Conservation (phyloP, 1,140 invertebrate species). For the Sinonovacula constricta region DNA sequence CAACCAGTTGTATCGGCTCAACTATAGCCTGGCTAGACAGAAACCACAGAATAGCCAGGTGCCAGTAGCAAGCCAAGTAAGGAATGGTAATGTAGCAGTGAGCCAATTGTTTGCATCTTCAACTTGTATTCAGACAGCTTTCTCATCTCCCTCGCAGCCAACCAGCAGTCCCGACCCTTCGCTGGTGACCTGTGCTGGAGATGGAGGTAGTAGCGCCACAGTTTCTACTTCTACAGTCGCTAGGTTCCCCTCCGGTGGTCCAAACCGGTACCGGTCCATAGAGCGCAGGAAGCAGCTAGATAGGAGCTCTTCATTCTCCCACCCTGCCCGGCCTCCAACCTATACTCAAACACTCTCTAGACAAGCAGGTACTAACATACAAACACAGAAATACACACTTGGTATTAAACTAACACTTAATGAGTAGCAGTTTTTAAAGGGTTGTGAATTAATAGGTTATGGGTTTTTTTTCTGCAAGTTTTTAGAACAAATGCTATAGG, state of each 20-base stretch:
- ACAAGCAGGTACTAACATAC: neutral
- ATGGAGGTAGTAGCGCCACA: neutral
- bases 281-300: slow-evolving; percentile 26
- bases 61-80: slow-evolving; percentile 18
- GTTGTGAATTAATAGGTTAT: too few species aligned
- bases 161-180: neutral
- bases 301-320: slow-evolving; percentile 45
- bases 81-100: slow-evolving; percentile 13
- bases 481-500: too few species aligned
- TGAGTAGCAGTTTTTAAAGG: too few species aligned
- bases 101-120: neutral
- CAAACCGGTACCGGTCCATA: neutral
- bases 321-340: slow-evolving; percentile 5
- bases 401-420: too few species aligned
- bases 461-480: too few species aligned
- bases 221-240: neutral
- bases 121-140: slow-evolving; percentile 21
- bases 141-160: neutral
- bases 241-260: neutral
- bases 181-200: slow-evolving; percentile 7
- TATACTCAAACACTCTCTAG: neutral
- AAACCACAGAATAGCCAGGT: neutral
- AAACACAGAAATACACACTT: too few species aligned
- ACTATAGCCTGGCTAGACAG: too few species aligned
- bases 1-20: neutral